Percentiles rank a stretch among this genome's conserved stretches.
Evolutionary conservation across 2,113 vertebrate genomes (phyloP).

Genomic region (Limnothrissa miodon): DNA sequence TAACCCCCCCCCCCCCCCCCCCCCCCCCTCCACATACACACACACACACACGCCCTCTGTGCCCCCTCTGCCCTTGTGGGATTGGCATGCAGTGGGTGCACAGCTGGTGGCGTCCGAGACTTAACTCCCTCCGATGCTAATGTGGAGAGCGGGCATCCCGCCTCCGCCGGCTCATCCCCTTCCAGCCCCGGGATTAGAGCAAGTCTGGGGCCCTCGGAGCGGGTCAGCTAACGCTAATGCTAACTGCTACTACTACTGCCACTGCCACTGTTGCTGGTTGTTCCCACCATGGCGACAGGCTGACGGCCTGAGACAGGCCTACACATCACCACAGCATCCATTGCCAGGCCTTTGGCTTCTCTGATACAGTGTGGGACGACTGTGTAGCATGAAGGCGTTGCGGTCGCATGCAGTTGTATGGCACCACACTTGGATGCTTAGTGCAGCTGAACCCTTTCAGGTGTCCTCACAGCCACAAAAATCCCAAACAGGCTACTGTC

Average conservation of each 20-base stretch:
- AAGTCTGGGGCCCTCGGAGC: not conserved
- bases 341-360: not conserved
- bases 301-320: not conserved
- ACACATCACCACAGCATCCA: not conserved
- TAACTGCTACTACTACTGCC: not conserved
- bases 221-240: not conserved
- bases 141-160: constrained; percentile 50
- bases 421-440: not conserved
- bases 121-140: constrained; percentile 61
- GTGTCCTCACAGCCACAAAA: not conserved
- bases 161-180: constrained; percentile 46
- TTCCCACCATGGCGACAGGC: not conserved
- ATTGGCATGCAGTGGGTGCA: constrained; percentile 49
- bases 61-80: constrained; percentile 49
- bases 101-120: constrained; percentile 66
- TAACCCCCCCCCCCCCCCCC: constrained; percentile 38
- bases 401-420: not conserved
- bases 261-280: not conserved
- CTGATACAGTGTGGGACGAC: not conserved
- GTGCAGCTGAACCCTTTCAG: not conserved
- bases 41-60: constrained; percentile 43
- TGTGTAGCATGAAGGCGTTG: not conserved
- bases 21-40: too few species aligned
- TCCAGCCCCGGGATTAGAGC: constrained; percentile 52
- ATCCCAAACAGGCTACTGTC: constrained; percentile 1